These are phyloP conservation scores for Engraulis encrasicolus DNA, from an alignment of 2,113 vertebrate genomes.

Conservation along the genomic window DNA sequence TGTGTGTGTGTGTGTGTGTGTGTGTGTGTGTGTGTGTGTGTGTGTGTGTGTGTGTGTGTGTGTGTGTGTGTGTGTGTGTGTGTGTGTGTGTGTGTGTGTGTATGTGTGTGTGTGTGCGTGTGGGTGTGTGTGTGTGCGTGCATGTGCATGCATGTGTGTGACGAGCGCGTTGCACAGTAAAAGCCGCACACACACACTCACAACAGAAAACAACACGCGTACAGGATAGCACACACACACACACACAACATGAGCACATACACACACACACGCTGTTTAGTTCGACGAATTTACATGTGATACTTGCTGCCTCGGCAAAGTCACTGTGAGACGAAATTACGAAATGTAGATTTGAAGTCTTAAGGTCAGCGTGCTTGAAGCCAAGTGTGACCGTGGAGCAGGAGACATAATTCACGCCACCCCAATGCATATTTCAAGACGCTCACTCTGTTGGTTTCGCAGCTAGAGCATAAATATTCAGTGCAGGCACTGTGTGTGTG, in stretches of 20 bases:
- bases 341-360: neutral
- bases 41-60: no score
- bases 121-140: no score
- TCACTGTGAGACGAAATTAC: neutral
- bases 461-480: neutral
- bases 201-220: neutral
- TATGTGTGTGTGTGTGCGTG: no score
- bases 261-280: neutral
- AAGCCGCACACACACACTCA: no score
- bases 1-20: no score
- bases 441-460: neutral
- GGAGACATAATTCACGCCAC: neutral
- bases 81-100: no score
- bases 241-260: neutral
- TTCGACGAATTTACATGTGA: neutral
- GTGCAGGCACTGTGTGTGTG: neutral
- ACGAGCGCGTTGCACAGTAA: no score
- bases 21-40: no score
- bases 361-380: neutral
- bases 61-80: no score
- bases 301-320: neutral
- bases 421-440: neutral
- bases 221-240: neutral
- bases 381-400: neutral
- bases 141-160: no score